Percentiles rank a stretch among this genome's conserved stretches.
Evolutionary conservation across 2,888 invertebrate genomes (phyloP).

Genomic region (Litoditis marina): DNA sequence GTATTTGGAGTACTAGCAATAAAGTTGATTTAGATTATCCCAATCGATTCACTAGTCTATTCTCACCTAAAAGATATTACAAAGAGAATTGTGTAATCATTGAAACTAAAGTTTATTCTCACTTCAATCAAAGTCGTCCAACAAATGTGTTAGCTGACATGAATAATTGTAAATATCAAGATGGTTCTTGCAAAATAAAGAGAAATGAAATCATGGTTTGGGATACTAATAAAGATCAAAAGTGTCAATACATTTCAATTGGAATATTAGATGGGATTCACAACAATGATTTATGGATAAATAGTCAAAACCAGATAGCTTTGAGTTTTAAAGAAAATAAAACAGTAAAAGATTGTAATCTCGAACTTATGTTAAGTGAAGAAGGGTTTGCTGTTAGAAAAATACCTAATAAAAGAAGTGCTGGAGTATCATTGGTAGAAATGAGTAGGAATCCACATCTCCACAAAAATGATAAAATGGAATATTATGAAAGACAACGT

Average conservation of each 20-base stretch:
- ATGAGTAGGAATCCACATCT: conserved; percentile 14
- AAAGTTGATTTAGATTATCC: conserved; percentile 40
- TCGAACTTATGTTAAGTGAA: conserved; percentile 18
- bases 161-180: conserved; percentile 34
- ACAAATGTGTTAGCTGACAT: conserved; percentile 32
- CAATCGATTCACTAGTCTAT: conserved; percentile 41
- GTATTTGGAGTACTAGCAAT: conserved; percentile 35
- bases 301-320: conserved; percentile 36
- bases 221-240: conserved; percentile 40
- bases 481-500: conserved; percentile 21
- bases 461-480: conserved; percentile 19
- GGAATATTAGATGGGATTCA: conserved; percentile 33
- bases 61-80: conserved; percentile 32
- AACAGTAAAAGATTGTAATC: conserved; percentile 19
- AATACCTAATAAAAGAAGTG: conserved; percentile 3
- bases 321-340: conserved; percentile 21
- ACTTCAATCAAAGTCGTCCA: conserved; percentile 39
- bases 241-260: conserved; percentile 34
- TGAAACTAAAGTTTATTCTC: conserved; percentile 43
- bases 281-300: conserved; percentile 31
- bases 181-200: conserved; percentile 35
- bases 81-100: conserved; percentile 46
- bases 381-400: conserved; percentile 27
- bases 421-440: conserved; percentile 2
- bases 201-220: conserved; percentile 45